phyloP scores from a whole-genome alignment of 2,113 vertebrate genomes.

The Uria lomvia region DNA sequence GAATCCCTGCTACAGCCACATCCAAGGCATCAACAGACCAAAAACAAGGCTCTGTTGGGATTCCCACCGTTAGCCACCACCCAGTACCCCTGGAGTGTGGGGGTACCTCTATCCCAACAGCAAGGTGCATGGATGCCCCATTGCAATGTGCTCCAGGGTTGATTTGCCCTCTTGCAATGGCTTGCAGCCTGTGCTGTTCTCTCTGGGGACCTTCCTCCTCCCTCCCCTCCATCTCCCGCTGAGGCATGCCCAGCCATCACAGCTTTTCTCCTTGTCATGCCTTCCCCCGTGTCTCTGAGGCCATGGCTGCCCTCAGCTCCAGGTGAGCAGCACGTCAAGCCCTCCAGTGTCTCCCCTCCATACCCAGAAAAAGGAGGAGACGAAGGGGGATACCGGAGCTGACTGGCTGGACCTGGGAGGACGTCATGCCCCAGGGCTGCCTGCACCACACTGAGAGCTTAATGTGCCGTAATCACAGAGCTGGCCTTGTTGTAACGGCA shows the following conservation, averaged over 20 bases:
- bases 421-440: neutral
- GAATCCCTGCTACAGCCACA: neutral
- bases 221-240: fast-evolving
- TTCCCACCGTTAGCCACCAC: neutral
- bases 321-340: neutral
- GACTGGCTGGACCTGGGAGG: neutral
- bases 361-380: neutral
- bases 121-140: fast-evolving
- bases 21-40: neutral
- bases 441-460: neutral
- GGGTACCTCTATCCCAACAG: too few relatives aligned
- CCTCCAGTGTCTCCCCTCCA: neutral
- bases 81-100: fast-evolving
- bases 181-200: neutral
- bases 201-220: neutral
- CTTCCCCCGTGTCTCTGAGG: neutral
- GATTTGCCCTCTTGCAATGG: neutral
- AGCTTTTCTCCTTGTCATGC: neutral
- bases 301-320: neutral
- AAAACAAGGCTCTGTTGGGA: neutral
- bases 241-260: neutral
- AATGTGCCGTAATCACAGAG: constrained; percentile 13
- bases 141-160: fast-evolving
- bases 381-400: neutral
- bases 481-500: constrained; percentile 16